phyloP scores from a whole-genome alignment of 2,113 vertebrate genomes.

The Struthio camelus region DNA sequence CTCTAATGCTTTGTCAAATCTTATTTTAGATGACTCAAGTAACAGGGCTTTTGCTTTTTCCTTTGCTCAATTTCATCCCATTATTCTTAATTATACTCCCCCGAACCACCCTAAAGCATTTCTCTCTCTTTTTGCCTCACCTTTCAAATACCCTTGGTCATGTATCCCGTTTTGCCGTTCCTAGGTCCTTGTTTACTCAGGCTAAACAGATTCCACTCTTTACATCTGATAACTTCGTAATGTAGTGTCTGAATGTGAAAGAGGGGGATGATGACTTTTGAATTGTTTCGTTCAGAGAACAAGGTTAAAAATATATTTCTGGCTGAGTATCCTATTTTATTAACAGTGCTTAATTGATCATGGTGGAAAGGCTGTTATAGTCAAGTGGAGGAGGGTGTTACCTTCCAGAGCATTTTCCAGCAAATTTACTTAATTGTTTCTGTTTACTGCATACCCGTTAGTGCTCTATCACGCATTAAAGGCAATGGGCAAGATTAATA shows the following conservation, averaged over 20 bases:
- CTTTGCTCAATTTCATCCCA: background rate
- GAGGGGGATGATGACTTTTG: background rate
- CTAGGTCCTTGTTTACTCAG: background rate
- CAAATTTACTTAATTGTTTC: slow-evolving; percentile 70
- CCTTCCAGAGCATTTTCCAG: slow-evolving; percentile 59
- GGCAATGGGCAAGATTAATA: slow-evolving; percentile 66
- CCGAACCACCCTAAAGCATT: background rate
- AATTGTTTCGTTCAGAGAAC: slow-evolving; percentile 17
- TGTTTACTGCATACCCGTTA: slow-evolving; percentile 57
- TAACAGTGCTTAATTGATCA: slow-evolving; percentile 60
- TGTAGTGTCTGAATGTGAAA: background rate
- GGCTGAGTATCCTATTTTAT: slow-evolving; percentile 32
- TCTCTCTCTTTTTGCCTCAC: background rate
- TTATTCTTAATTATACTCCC: background rate
- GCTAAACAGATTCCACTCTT: background rate
- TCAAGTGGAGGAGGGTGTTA: slow-evolving; percentile 57
- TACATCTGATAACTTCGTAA: background rate
- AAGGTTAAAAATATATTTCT: slow-evolving; percentile 59
- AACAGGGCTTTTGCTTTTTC: background rate
- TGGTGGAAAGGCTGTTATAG: slow-evolving; percentile 51
- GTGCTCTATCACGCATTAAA: slow-evolving; percentile 43
- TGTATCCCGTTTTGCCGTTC: background rate
- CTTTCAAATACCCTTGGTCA: background rate
- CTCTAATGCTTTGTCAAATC: background rate
- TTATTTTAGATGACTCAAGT: background rate